A percentile compares a stretch with the other conserved stretches of the same genome.
phyloP scores from a whole-genome alignment of 2,113 vertebrate genomes.

The Micromys minutus region DNA sequence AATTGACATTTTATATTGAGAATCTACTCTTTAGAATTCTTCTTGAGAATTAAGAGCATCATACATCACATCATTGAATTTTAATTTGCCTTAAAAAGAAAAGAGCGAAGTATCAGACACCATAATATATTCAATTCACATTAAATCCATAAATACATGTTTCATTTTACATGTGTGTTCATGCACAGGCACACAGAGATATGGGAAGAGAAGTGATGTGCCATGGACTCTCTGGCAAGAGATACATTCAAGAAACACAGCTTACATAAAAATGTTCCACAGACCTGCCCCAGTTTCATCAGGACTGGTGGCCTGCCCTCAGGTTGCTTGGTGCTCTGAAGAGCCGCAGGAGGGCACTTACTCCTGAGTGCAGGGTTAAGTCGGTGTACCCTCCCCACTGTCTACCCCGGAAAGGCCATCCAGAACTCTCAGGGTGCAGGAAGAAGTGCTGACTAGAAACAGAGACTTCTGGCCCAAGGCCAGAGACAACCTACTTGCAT shows the following conservation, averaged over 20 bases:
- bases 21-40: conserved; percentile 3
- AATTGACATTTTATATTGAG: conserved; percentile 11
- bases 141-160: not conserved
- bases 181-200: not conserved
- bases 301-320: too few relatives aligned
- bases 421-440: too few relatives aligned
- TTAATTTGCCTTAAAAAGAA: conserved; percentile 33
- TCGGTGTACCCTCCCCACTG: too few relatives aligned
- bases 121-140: not conserved
- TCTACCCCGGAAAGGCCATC: too few relatives aligned
- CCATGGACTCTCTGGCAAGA: not conserved
- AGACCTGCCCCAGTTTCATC: too few relatives aligned
- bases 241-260: not conserved
- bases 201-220: not conserved
- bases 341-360: too few relatives aligned
- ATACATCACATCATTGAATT: not conserved
- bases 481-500: too few relatives aligned
- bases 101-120: not conserved
- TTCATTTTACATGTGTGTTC: not conserved
- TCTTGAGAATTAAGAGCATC: conserved; percentile 47
- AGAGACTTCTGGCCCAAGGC: too few relatives aligned
- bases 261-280: conserved; percentile 7
- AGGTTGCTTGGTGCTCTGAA: too few relatives aligned
- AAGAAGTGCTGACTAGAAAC: too few relatives aligned
- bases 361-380: too few relatives aligned